Base-by-base conservation (phyloP, 2,888 invertebrate genomes). In the Venusia cambrica region DNA sequence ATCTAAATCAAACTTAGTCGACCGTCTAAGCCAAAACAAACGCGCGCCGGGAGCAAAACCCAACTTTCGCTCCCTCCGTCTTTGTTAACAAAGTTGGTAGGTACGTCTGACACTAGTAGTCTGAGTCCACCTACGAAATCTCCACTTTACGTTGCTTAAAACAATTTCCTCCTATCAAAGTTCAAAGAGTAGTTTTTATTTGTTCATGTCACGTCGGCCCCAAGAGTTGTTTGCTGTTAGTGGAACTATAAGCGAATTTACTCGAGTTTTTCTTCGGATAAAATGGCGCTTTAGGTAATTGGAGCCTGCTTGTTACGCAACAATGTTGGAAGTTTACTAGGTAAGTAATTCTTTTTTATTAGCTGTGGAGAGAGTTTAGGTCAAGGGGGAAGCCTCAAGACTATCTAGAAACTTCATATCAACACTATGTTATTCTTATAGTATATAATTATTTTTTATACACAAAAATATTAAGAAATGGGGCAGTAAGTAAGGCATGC, bases 151-250 rank as follows among this genome's bases (percentile, higher is more conserved):
- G 68, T 64, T 67, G 59, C 72, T 73, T 74, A 72, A 76, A 75
- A 75, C 76, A 76, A 77, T 76, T 76, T 73, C 67, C 69, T 60
- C 57, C 70, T 67, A 73, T 75, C 72, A 74, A 73, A 77, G 69
- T 73, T 72, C 66, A 64, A 59, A 61, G 50, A 57, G 63, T 63
- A 69, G 73, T 74, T 75, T 72, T 73, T 74, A 72, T 73, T 73
- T 73, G 71, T 74, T 73, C 73, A 55, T 57, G 60, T 69, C 74
- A 74, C 74, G 75, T 74, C 54, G 52, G 63, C 70, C 76, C 68
- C 74, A 36, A 19, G 75, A 69, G 77, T 64, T 75, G 73, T 74
- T 70, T 70, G 69, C 69, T 48, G 48, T 68, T 71, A 74, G 71
- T 67, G 63, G 67, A 62, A 65, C 71, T 73, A 66, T 75, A 75